Conservation (phyloP, 2,113 vertebrate genomes). For the Lamprologus ornatipinnis region DNA sequence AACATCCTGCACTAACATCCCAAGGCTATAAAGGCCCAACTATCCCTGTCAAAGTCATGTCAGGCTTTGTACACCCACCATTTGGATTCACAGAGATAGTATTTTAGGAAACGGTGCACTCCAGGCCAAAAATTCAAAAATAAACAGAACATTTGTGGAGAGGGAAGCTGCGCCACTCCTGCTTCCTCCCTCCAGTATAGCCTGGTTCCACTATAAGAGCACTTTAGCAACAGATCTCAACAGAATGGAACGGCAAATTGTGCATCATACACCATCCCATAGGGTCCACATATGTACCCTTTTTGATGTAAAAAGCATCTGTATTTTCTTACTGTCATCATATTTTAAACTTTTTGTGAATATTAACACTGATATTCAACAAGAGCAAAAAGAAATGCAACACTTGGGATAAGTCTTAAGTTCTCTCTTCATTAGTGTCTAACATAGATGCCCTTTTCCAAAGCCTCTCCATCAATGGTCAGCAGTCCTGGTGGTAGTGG, state of each 20-base stretch:
- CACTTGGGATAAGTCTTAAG: neutral
- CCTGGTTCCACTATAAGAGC: neutral
- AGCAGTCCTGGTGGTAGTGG: neutral
- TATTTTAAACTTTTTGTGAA: neutral
- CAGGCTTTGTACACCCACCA: slow-evolving; percentile 36
- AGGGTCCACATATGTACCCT: neutral
- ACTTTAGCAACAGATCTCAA: slow-evolving; percentile 23
- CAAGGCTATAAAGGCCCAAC: slow-evolving; percentile 25
- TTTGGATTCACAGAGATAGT: slow-evolving; percentile 45
- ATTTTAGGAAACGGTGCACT: slow-evolving; percentile 54
- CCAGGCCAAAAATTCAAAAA: slow-evolving; percentile 59
- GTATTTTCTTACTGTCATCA: neutral
- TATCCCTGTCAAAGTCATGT: slow-evolving; percentile 32
- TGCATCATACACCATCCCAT: neutral
- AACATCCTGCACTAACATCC: slow-evolving; percentile 26
- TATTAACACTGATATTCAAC: neutral
- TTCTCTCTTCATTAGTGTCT: neutral
- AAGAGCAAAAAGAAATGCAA: neutral
- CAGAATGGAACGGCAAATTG: slow-evolving; percentile 1
- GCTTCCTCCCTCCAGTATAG: slow-evolving; percentile 39
- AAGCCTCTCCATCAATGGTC: neutral
- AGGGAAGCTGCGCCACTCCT: slow-evolving; percentile 47
- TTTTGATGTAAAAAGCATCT: neutral
- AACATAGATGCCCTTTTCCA: neutral
- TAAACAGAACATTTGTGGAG: slow-evolving; percentile 60